Percentiles rank a stretch among this genome's conserved stretches.
phyloP scores from a whole-genome alignment of 2,888 invertebrate genomes.

The Bugula neritina region DNA sequence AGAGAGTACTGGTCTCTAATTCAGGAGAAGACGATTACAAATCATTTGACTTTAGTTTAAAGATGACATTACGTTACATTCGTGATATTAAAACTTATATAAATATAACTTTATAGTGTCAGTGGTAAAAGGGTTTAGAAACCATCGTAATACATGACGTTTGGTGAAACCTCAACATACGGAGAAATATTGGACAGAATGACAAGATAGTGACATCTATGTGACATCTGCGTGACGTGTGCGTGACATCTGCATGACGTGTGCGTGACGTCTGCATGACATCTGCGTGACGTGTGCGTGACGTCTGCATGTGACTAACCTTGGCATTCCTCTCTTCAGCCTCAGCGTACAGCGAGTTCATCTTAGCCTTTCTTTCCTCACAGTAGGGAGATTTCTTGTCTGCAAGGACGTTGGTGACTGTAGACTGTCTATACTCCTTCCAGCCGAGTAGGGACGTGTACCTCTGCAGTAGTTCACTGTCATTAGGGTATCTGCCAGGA shows the following conservation, averaged over 20 bases:
- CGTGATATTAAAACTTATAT: no score
- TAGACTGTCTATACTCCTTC: neutral
- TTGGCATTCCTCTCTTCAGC: neutral
- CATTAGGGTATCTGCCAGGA: neutral
- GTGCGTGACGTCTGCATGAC: neutral
- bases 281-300: neutral
- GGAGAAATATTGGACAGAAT: no score
- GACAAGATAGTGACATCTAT: neutral
- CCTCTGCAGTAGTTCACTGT: conserved; percentile 2
- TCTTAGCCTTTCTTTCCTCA: neutral
- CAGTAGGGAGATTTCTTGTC: neutral
- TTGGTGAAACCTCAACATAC: no score
- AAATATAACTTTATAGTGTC: no score
- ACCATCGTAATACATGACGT: no score
- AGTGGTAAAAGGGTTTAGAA: no score
- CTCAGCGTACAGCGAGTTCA: neutral
- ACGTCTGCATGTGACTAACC: no score
- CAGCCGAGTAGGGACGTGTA: neutral
- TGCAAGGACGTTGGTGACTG: neutral
- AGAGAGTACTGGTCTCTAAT: no score
- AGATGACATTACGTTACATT: no score
- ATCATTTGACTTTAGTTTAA: no score
- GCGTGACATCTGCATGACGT: neutral
- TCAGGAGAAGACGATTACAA: no score
- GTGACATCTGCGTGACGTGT: neutral